Conservation (phyloP, 2,888 invertebrate genomes). For the Mythimna loreyi region DNA sequence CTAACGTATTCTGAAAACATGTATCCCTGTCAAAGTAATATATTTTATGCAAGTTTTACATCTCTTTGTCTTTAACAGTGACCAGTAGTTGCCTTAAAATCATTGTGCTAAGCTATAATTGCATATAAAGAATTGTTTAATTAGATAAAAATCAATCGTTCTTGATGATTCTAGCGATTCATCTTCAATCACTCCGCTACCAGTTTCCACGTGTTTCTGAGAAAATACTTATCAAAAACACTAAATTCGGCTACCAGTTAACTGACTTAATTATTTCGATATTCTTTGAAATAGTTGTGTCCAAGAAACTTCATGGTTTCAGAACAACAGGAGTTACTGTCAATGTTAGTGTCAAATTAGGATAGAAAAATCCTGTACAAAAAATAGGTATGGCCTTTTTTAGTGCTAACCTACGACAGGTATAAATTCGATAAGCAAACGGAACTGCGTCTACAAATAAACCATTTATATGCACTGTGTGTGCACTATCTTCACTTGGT, state of each 20-base stretch:
- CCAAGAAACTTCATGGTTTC: not conserved
- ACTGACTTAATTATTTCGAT: too few species aligned
- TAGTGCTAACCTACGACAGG: not conserved
- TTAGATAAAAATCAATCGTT: not conserved
- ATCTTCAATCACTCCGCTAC: not conserved
- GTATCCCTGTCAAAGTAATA: too few species aligned
- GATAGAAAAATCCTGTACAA: too few species aligned
- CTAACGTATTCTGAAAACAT: too few species aligned
- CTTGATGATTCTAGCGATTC: not conserved
- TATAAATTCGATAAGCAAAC: not conserved
- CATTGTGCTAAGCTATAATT: not conserved
- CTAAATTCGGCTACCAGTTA: too few species aligned
- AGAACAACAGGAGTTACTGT: not conserved
- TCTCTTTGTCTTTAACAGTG: not conserved
- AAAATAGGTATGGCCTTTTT: not conserved
- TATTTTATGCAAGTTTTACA: slow-evolving; percentile 10
- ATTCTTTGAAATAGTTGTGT: not conserved
- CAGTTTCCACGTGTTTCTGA: not conserved
- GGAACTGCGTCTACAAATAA: slow-evolving; percentile 11
- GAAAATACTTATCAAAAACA: not conserved
- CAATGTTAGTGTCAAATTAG: too few species aligned
- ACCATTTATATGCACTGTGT: slow-evolving; percentile 25
- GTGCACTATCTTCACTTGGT: slow-evolving; percentile 11
- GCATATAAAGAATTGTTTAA: too few species aligned
- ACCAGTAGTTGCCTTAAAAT: not conserved